phyloP scores from a whole-genome alignment of 2,888 invertebrate species.

The Iphiclides podalirius region DNA sequence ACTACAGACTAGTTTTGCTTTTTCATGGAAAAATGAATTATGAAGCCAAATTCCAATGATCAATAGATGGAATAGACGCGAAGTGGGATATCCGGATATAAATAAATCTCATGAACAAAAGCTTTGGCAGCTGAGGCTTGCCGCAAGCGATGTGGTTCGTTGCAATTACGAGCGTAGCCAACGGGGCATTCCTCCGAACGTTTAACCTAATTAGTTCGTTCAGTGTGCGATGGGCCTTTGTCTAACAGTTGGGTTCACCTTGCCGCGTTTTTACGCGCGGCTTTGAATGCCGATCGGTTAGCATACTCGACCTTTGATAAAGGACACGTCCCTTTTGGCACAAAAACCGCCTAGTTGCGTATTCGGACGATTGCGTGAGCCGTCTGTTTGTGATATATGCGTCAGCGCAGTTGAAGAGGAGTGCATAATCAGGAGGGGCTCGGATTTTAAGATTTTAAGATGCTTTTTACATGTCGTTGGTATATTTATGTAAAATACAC shows the following conservation, averaged over 20 bases:
- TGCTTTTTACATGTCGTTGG: too few relatives aligned
- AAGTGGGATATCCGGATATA: slow-evolving; percentile 68
- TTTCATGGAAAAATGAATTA: too few relatives aligned
- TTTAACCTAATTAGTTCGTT: slow-evolving; percentile 64
- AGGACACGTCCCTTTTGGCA: slow-evolving; percentile 55
- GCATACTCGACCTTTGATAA: slow-evolving; percentile 51
- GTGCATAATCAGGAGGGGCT: slow-evolving; percentile 7
- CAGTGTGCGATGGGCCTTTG: slow-evolving; percentile 69
- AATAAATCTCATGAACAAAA: slow-evolving; percentile 61
- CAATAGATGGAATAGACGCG: too few relatives aligned
- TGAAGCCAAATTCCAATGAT: too few relatives aligned
- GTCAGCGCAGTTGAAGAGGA: background rate
- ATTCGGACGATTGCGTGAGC: slow-evolving; percentile 36
- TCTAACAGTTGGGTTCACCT: slow-evolving; percentile 68
- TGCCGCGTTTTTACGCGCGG: slow-evolving; percentile 61
- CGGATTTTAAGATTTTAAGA: too few relatives aligned
- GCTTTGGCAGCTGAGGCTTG: slow-evolving; percentile 48
- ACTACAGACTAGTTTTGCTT: too few relatives aligned
- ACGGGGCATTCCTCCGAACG: slow-evolving; percentile 69
- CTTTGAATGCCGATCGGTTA: slow-evolving; percentile 39
- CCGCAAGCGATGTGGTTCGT: slow-evolving; percentile 44
- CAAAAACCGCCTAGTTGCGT: slow-evolving; percentile 36
- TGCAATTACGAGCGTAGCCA: slow-evolving; percentile 62
- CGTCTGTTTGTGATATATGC: slow-evolving; percentile 21
- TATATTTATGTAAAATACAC: too few relatives aligned